These are phyloP conservation scores for Urocolius indicus DNA, from an alignment of 2,113 vertebrate species.

Conservation along the genomic window DNA sequence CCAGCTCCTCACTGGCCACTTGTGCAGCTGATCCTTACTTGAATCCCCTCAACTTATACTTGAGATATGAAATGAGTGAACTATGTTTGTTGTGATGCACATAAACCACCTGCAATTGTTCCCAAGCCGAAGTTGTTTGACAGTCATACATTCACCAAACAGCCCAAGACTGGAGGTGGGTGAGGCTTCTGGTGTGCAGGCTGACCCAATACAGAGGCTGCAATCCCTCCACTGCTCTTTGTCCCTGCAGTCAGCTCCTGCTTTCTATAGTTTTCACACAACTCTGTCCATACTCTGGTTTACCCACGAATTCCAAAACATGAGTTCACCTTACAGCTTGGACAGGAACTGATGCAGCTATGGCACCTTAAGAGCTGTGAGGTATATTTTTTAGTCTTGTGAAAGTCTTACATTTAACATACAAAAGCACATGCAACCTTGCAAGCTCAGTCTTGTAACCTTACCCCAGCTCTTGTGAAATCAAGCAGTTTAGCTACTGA, in stretches of 20 bases:
- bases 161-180: background rate
- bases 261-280: background rate
- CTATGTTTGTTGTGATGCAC: background rate
- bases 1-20: background rate
- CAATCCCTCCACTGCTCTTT: background rate
- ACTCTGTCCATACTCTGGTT: background rate
- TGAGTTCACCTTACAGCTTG: background rate
- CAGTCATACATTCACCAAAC: background rate
- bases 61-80: background rate
- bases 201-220: rapidly evolving
- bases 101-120: background rate
- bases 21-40: background rate
- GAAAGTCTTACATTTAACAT: background rate
- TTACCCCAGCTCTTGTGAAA: background rate
- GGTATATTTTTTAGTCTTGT: background rate
- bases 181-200: background rate
- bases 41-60: background rate
- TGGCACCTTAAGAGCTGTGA: background rate
- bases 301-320: background rate
- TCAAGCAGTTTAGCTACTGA: background rate
- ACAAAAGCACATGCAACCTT: background rate
- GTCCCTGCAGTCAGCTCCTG: background rate
- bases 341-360: background rate
- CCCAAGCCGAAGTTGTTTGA: background rate
- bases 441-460: background rate